Percentiles rank a stretch among this genome's conserved stretches.
Evolutionary conservation across 2,797 vertebrate genomes (phyloP).

Genomic region (Gallinago solitaria): DNA sequence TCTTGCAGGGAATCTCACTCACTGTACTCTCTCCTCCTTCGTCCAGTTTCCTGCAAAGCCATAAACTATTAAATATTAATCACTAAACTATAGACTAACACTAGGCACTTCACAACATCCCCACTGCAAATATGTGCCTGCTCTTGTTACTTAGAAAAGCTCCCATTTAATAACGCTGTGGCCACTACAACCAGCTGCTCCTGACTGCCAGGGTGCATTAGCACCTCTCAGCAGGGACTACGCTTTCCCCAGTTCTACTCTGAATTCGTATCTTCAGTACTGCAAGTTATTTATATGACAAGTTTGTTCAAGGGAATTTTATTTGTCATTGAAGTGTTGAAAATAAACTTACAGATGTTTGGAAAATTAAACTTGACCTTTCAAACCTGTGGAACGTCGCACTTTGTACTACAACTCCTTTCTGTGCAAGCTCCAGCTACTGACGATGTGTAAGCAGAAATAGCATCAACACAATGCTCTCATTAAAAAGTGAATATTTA

Average conservation of each 20-base stretch:
- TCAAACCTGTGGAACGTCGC: background rate
- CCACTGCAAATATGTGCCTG: background rate
- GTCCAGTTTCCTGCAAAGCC: background rate
- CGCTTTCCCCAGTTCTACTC: background rate
- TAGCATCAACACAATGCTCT: background rate
- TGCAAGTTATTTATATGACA: background rate
- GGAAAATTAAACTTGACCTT: constrained; percentile 3
- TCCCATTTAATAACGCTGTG: background rate
- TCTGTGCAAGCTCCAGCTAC: background rate
- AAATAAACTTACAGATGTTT: constrained; percentile 1
- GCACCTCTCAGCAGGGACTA: background rate
- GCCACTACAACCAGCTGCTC: background rate
- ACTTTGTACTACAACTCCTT: background rate
- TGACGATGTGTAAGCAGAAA: background rate
- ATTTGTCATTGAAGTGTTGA: background rate
- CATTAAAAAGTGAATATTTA: background rate
- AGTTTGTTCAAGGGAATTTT: background rate
- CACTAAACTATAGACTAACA: background rate
- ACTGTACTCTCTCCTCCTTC: background rate
- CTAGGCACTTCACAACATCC: background rate
- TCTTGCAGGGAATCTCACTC: background rate
- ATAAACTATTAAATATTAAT: background rate
- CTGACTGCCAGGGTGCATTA: background rate
- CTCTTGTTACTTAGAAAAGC: background rate
- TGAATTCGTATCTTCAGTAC: background rate